Evolutionary conservation across 2,888 invertebrate species (phyloP).

Genomic region (Drosophila emarginata): DNA sequence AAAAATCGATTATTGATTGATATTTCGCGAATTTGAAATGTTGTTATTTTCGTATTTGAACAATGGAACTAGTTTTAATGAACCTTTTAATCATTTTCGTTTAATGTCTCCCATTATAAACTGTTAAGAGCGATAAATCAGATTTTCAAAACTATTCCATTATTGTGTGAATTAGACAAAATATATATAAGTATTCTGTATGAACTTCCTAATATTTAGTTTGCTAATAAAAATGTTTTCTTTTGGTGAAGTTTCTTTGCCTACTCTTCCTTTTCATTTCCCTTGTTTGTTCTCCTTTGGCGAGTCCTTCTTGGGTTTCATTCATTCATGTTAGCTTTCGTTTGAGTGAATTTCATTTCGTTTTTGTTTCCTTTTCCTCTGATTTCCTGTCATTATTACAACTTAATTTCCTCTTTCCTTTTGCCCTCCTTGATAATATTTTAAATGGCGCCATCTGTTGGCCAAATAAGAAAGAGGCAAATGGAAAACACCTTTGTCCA

Average conservation of each 20-base stretch:
- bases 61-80: no score
- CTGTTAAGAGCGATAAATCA: no score
- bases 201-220: not conserved
- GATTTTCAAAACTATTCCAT: no score
- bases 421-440: conserved; percentile 5
- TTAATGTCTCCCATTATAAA: no score
- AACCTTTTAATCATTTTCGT: no score
- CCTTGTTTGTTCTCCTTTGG: not conserved
- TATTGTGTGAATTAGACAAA: not conserved
- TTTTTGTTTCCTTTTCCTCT: conserved; percentile 18
- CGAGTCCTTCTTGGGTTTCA: not conserved
- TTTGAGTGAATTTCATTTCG: conserved; percentile 5
- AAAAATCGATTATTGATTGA: no score
- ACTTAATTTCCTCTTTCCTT: conserved; percentile 22
- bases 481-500: not conserved
- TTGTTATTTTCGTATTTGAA: no score
- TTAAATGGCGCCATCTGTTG: conserved; percentile 3
- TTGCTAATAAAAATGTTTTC: not conserved
- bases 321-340: conserved; percentile 8
- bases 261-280: not conserved
- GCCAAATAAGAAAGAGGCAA: not conserved
- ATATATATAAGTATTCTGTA: not conserved
- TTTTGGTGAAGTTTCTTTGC: not conserved
- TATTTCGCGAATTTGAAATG: no score
- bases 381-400: conserved; percentile 23